These are phyloP conservation scores for Hipposideros larvatus DNA, from an alignment of 2,797 vertebrate genomes.

Conservation along the genomic window DNA sequence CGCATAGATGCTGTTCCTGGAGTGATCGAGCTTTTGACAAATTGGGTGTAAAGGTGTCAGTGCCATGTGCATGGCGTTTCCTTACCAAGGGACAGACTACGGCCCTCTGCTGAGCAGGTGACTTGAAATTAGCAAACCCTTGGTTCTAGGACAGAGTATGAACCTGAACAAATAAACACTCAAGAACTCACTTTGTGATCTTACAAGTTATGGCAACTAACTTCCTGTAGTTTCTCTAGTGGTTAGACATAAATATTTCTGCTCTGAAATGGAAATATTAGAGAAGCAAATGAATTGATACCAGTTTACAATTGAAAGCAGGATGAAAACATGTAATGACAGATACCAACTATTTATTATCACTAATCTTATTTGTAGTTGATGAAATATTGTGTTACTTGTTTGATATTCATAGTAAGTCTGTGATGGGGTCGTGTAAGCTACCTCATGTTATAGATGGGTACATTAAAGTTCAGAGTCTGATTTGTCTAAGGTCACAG, in stretches of 20 bases:
- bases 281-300: neutral
- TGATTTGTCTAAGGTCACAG: neutral
- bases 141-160: neutral
- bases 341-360: neutral
- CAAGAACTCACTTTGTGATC: neutral
- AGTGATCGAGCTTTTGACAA: neutral
- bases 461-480: neutral
- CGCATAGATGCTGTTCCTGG: neutral
- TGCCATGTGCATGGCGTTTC: neutral
- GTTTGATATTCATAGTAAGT: neutral
- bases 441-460: neutral
- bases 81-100: neutral
- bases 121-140: neutral
- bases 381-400: neutral
- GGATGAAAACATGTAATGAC: neutral
- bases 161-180: neutral
- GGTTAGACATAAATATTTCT: neutral
- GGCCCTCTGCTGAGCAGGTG: neutral
- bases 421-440: neutral
- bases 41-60: neutral
- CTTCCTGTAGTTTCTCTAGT: neutral
- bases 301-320: neutral
- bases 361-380: neutral
- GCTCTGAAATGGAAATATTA: neutral
- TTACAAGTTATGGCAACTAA: neutral